phyloP scores from a whole-genome alignment of 2,113 vertebrate genomes.

The Ceuthmochares aereus region DNA sequence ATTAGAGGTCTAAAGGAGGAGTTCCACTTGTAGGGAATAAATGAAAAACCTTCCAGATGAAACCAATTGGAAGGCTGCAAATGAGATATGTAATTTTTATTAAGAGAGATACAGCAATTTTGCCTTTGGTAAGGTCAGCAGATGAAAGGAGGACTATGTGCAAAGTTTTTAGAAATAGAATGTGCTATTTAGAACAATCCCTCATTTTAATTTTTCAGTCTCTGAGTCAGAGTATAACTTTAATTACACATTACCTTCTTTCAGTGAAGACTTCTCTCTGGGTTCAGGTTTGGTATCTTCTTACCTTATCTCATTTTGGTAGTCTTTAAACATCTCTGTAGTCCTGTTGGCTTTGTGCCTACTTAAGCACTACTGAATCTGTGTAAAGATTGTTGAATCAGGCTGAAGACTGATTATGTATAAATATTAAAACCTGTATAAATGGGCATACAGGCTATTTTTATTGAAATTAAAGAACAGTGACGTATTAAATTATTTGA shows the following conservation, averaged over 20 bases:
- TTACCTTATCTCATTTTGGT: not conserved
- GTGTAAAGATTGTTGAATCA: not conserved
- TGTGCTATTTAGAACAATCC: slow-evolving; percentile 15
- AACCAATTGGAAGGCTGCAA: slow-evolving; percentile 13
- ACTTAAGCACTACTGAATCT: not conserved
- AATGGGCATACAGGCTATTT: not conserved
- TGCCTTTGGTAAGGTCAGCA: slow-evolving; percentile 38
- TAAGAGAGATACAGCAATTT: slow-evolving; percentile 34
- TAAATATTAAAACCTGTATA: not conserved
- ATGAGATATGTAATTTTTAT: slow-evolving; percentile 53
- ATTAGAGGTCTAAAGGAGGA: slow-evolving; percentile 46
- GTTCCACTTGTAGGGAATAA: slow-evolving; percentile 36
- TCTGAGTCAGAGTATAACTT: not conserved
- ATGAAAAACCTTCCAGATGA: slow-evolving; percentile 44
- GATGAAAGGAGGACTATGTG: slow-evolving; percentile 23
- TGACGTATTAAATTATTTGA: not conserved
- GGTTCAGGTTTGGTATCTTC: not conserved
- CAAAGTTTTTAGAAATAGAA: slow-evolving; percentile 47
- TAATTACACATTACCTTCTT: slow-evolving; percentile 28
- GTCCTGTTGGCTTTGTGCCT: not conserved
- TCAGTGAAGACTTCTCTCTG: not conserved
- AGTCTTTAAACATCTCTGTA: not conserved
- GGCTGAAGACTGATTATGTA: not conserved
- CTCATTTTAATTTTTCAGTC: slow-evolving; percentile 19
- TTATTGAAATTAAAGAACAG: not conserved